A percentile compares a stretch with the other conserved stretches of the same genome.
phyloP scores from a whole-genome alignment of 2,797 vertebrate genomes.

The Gymnocypris eckloni region DNA sequence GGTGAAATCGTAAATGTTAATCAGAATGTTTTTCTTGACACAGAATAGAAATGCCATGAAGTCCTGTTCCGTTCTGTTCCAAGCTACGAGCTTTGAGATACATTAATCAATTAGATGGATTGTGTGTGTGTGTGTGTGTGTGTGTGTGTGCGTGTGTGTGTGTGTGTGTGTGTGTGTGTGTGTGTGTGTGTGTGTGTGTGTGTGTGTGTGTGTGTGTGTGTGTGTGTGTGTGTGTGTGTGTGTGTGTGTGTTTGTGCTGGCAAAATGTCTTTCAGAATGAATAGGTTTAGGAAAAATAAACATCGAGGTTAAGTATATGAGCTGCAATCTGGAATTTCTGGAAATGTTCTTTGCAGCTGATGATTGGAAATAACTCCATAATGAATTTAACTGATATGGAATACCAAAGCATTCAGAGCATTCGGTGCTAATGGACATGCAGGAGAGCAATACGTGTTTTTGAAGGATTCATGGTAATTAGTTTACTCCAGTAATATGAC shows the following conservation, averaged over 20 bases:
- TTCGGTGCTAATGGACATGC: constrained; percentile 38
- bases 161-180: background rate
- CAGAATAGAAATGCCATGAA: constrained; percentile 17
- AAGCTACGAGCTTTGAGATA: background rate
- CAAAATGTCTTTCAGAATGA: constrained; percentile 26
- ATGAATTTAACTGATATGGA: constrained; percentile 23
- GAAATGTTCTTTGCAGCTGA: constrained; percentile 12
- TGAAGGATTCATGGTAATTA: constrained; percentile 11
- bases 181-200: background rate
- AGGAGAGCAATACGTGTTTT: background rate
- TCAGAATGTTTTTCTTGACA: constrained; percentile 7
- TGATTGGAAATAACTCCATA: constrained; percentile 14
- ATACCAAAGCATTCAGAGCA: constrained; percentile 36
- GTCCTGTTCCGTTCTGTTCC: background rate
- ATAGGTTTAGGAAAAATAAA: constrained; percentile 37
- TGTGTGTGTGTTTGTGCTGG: background rate
- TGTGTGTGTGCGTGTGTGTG: background rate
- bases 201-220: background rate
- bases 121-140: background rate
- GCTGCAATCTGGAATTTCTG: constrained; percentile 7
- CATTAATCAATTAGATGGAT: constrained; percentile 15
- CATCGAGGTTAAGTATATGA: constrained; percentile 50
- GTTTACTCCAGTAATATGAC: background rate
- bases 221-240: background rate
- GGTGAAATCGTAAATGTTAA: background rate